phyloP scores from a whole-genome alignment of 2,888 invertebrate species.

The Sesia apiformis region DNA sequence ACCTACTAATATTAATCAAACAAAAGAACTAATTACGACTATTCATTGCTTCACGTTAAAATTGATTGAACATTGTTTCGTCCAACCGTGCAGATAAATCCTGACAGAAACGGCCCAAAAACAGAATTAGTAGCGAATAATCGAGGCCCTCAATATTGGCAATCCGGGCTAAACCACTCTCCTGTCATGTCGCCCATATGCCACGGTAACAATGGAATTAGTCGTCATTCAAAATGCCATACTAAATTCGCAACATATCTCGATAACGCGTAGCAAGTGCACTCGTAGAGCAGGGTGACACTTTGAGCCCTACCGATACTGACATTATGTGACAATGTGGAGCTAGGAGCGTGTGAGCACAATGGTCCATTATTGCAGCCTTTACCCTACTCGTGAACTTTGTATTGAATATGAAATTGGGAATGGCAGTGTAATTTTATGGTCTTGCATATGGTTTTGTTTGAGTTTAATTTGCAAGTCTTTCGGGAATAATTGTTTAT shows the following conservation, averaged over 20 bases:
- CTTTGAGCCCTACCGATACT: constrained; percentile 66
- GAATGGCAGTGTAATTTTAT: neutral
- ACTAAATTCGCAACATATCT: constrained; percentile 53
- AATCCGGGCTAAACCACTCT: constrained; percentile 36
- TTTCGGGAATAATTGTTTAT: too few relatives aligned
- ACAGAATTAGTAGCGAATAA: neutral
- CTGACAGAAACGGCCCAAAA: neutral
- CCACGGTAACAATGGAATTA: constrained; percentile 68
- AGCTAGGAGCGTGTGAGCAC: constrained; percentile 46
- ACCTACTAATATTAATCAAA: too few relatives aligned
- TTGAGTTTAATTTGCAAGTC: too few relatives aligned
- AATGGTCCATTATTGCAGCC: constrained; percentile 56
- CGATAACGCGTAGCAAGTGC: constrained; percentile 65
- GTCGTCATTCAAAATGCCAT: constrained; percentile 66
- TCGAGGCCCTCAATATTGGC: constrained; percentile 23
- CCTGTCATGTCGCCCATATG: constrained; percentile 64
- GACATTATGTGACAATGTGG: constrained; percentile 66
- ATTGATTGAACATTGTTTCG: too few relatives aligned
- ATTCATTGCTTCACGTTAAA: too few relatives aligned
- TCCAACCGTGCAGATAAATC: too few relatives aligned
- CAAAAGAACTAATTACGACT: too few relatives aligned
- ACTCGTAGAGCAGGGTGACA: constrained; percentile 62
- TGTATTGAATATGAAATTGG: neutral
- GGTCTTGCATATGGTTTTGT: too few relatives aligned
- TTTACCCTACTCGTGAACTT: constrained; percentile 31